Conservation (phyloP, 1,140 invertebrate genomes). For the Muscidifurax raptorellus region DNA sequence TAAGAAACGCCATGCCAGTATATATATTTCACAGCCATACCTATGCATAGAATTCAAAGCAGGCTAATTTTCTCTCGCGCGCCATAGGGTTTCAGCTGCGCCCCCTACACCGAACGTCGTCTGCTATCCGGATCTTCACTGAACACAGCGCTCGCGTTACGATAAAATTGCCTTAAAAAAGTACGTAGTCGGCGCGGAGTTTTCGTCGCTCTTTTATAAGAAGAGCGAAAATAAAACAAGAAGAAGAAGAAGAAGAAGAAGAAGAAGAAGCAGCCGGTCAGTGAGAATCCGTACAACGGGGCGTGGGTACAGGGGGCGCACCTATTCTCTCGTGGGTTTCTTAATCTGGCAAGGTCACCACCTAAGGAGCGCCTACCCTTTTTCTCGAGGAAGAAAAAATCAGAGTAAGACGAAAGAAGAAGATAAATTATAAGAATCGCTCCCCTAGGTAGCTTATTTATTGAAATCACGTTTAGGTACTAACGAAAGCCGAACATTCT, state of each 20-base stretch:
- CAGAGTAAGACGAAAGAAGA: constrained; percentile 38
- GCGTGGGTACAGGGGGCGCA: constrained; percentile 21
- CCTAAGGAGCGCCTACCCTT: constrained; percentile 52
- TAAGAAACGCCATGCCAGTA: neutral
- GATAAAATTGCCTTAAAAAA: constrained; percentile 42
- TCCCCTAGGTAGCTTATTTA: constrained; percentile 73
- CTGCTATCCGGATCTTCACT: constrained; percentile 25
- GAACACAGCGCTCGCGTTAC: neutral
- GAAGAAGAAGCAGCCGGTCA: neutral
- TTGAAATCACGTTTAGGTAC: constrained; percentile 70
- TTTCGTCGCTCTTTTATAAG: neutral
- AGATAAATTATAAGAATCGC: constrained; percentile 58
- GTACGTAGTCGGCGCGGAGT: neutral
- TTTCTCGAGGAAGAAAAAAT: constrained; percentile 42
- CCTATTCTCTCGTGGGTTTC: constrained; percentile 28
- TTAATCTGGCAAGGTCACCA: constrained; percentile 51
- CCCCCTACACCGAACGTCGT: constrained; percentile 24
- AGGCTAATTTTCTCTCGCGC: constrained; percentile 35
- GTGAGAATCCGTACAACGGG: constrained; percentile 36
- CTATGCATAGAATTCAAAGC: neutral
- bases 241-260: neutral
- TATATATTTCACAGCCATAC: too few relatives aligned
- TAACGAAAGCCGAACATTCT: constrained; percentile 61
- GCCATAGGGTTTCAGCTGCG: constrained; percentile 26
- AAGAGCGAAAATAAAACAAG: neutral